Evolutionary conservation across 1,140 invertebrate genomes (phyloP), one percentile per base, ranked within the genome.

Genomic region (Hirudo medicinalis): DNA sequence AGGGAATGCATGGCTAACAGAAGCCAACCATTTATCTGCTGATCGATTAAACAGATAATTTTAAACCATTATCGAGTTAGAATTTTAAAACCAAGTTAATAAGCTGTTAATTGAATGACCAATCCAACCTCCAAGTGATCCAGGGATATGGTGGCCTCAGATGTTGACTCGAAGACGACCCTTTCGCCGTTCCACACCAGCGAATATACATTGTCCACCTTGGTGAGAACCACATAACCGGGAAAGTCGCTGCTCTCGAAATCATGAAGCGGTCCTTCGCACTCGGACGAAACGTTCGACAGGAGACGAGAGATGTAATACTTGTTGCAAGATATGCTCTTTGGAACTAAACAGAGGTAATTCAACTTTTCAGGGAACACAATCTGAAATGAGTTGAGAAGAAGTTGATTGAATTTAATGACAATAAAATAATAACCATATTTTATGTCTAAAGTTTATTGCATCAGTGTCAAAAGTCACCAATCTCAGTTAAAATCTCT

Each of bases 271-370:
- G 68, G 68, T 80, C 15, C 79, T 66, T 82, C 81, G 0, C 78
- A 76, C 27, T 80, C 81, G 74, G 78, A 82, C 0, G 80, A 82
- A 0, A 81, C 80, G 73, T 81, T 81, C 43, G 43, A 49, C 43
- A 82, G 73, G 43, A 82, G 76, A 55, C 79, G 78, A 20, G 79
- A 74, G 20, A 82, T 78, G 15, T 78, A 76, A 5, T 75, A 72
- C 6, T 74, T 74, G 67, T 80, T 76, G 36, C 76, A 71, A 4
- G 75, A 71, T 32, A 82, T 80, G n/a, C 72, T 68, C 8, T 76
- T 75, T 22, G 83, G 82, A 54, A 84, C 79, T 74, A 85, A 84
- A 76, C 85, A 82, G 25, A 81, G 74, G 75, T 83, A 82, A 57
- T 79, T 80, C 55, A 78, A 74, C 72, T 76, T 81, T 71, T 80